Evolutionary conservation across 2,888 invertebrate genomes (phyloP), one percentile per base, ranked within the genome.

Genomic region (Acrocyrtus sp.): DNA sequence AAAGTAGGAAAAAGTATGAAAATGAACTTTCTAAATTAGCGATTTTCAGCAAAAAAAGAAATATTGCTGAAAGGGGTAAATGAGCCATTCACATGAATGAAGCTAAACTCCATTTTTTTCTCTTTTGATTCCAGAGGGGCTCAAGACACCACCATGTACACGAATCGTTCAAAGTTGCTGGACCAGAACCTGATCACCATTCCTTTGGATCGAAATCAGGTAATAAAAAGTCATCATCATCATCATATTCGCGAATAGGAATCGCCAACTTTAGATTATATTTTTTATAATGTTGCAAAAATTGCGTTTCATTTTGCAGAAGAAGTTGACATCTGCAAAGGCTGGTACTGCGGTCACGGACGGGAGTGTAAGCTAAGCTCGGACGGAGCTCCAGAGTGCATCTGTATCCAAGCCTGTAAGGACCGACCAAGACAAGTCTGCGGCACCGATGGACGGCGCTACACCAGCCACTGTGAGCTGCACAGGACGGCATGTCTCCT

Each of bases 381-480:
- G 26, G 65, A 76, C 34, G 76, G 72, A 17, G 65, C 77, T 22
- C 78, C 80, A 29, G 74, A 78, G 34, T 80, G 80, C 48, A 72
- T 77, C 60, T 80, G 80, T 54, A 74, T 77, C 47, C 57, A 62
- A 19, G 70, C 74, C 54, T 80, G 80, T 66, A 61, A 29, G 8
- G 72, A 57, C n/a, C 58, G 17, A 19, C 17, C 51, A 34, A 86
- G 88, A 83, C 85, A 88, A 41, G 89, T 90, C 57, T 90, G 90
- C 82, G 90, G 89, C 61, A 88, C 89, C 27, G 89, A 90, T 82
- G 90, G 89, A 10, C 86, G 87, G 80, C 86, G 89, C 68, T 90
- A 90, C 83, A 86, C 87, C 54, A 90, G 89, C 83, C 90, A 90
- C 83, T 90, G 90, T 83, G 89, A 90, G 81, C 85, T 90, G 34